Percentiles rank a stretch among this genome's conserved stretches.
These are phyloP conservation scores for Odontomachus brunneus DNA, from an alignment of 1,140 invertebrate species.

Conservation along the genomic window DNA sequence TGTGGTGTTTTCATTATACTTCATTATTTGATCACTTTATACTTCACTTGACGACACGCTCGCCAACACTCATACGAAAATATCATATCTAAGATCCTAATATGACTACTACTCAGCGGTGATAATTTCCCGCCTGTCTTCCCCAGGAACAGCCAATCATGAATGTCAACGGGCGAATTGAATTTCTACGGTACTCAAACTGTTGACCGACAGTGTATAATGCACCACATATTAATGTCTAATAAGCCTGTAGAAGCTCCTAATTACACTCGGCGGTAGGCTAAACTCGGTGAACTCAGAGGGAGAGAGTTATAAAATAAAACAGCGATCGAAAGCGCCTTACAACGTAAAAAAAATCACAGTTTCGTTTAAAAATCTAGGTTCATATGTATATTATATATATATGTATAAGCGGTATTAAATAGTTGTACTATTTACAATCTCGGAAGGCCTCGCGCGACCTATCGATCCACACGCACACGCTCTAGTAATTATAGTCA, in stretches of 20 bases:
- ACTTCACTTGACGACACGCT: too few species aligned
- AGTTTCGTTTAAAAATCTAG: conserved; percentile 57
- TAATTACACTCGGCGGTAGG: conserved; percentile 16
- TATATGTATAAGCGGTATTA: conserved; percentile 43
- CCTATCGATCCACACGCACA: conserved; percentile 36
- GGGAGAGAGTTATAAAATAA: conserved; percentile 21
- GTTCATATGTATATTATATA: conserved; percentile 12
- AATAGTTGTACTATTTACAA: conserved; percentile 58
- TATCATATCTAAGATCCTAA: background rate
- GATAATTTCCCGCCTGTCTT: background rate
- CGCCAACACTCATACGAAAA: too few species aligned
- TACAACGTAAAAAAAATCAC: conserved; percentile 59
- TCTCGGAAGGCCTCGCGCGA: conserved; percentile 36
- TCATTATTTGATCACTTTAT: too few species aligned
- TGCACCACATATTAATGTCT: background rate
- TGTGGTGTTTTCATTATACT: too few species aligned
- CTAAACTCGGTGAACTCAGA: conserved; percentile 5
- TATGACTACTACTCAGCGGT: too few species aligned
- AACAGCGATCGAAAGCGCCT: conserved; percentile 8
- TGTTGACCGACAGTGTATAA: conserved; percentile 3
- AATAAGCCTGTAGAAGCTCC: conserved; percentile 18
- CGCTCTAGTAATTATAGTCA: conserved; percentile 40
- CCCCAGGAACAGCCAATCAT: background rate
- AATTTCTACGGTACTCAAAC: background rate
- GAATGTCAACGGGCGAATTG: background rate